Base-by-base conservation (phyloP, 2,888 invertebrate genomes). In the Rhingia campestris region DNA sequence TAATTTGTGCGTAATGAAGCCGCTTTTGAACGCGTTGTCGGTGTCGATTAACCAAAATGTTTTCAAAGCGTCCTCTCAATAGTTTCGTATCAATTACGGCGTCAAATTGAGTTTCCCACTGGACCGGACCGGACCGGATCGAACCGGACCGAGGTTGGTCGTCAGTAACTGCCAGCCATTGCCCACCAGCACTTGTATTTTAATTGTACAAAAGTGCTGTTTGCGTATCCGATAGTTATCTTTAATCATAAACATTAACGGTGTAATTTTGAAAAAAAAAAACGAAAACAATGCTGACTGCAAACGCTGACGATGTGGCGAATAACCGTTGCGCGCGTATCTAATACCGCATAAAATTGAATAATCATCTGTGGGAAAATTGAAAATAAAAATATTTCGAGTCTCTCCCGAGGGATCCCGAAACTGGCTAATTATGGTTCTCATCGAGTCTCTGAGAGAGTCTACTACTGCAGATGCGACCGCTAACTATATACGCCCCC, bases 1-100 rank as follows among this genome's bases (percentile, higher is more conserved):
- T 84, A 84, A 84, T 84, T 84, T 84, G 84, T 84, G 84, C 80
- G 80, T 84, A 84, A 84, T 84, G 84, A 80, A 56, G 80, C 84
- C 80, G 74, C 74, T 84, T 84, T 84, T 80, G 74, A 84, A 22
- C 22, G 47, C 37, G 79, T 49, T 54, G 56, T 75, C 79, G 69
- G 66, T 74, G 74, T 74, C 84, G 80, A 84, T 84, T 84, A 84
- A 80, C 80, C 80, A 75, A 80, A 84, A 84, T 75, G 84, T 80
- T 84, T 84, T 61, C 70, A 45, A 79, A 84, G 61, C 77, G 54
- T 69, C 53, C 73, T 43, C 51, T 59, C 79, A 67, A 79, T 74
- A 84, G 70, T 64, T 66, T 70, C 54, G 66, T 66, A 75, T 75
- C 84, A 80, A 84, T 84, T 84, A 84, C 54, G 84, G 54, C 59